Evolutionary conservation across 1,140 invertebrate genomes (phyloP).

Genomic region (Leguminivora glycinivorella): DNA sequence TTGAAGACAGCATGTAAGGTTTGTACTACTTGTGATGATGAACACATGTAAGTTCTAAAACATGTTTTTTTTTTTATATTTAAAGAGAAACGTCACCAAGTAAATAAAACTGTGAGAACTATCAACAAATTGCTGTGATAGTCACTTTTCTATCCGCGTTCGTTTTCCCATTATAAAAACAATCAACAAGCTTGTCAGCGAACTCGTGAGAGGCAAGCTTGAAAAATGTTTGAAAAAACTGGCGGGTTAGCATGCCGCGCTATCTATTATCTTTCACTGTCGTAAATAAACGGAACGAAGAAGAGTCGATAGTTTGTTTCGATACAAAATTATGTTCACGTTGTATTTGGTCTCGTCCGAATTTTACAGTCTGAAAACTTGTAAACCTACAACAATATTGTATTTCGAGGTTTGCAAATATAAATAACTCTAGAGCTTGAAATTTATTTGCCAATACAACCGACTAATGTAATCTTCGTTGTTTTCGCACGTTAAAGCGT

Average conservation of each 20-base stretch:
- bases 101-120: conserved; percentile 7
- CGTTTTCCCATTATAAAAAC: conserved; percentile 34
- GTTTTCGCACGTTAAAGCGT: conserved; percentile 11
- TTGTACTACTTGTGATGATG: neutral
- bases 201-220: conserved; percentile 23
- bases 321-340: neutral
- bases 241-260: conserved; percentile 6
- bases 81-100: conserved; percentile 8
- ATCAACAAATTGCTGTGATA: conserved; percentile 19
- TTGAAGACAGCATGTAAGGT: neutral
- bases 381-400: neutral
- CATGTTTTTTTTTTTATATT: neutral
- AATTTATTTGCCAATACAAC: neutral
- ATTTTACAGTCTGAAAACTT: neutral
- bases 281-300: conserved; percentile 14
- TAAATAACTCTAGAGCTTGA: neutral
- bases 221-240: conserved; percentile 10
- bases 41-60: neutral
- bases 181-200: conserved; percentile 29
- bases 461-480: neutral
- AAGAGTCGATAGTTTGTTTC: neutral
- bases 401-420: neutral
- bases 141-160: conserved; percentile 35
- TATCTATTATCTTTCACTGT: conserved; percentile 15
- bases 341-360: neutral